These are phyloP conservation scores for Falco punctatus DNA, from an alignment of 2,113 vertebrate genomes.

Conservation along the genomic window DNA sequence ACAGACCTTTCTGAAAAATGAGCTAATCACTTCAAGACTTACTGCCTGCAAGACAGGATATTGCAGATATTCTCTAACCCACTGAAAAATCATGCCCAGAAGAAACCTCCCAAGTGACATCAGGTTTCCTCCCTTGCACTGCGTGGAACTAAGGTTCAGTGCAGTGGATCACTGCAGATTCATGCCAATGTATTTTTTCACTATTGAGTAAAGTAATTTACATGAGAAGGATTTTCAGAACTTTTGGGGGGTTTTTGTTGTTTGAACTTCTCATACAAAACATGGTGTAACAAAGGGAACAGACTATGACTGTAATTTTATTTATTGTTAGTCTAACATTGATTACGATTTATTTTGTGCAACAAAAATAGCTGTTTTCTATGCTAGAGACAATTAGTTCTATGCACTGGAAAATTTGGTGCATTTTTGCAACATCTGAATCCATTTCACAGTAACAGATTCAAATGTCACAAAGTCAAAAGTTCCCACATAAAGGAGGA, in stretches of 20 bases:
- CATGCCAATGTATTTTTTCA: background rate
- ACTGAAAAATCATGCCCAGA: background rate
- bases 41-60: background rate
- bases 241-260: background rate
- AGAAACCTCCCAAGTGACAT: background rate
- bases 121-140: background rate
- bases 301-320: background rate
- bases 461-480: slow-evolving; percentile 6
- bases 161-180: background rate
- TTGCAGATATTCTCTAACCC: background rate
- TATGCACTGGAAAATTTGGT: background rate
- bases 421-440: slow-evolving; percentile 31
- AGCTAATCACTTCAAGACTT: background rate
- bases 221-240: background rate
- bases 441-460: background rate
- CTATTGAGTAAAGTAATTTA: background rate
- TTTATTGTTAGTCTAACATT: background rate
- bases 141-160: background rate
- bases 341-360: slow-evolving; percentile 7
- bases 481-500: background rate
- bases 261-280: background rate
- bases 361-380: slow-evolving; percentile 27
- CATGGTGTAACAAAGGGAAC: background rate
- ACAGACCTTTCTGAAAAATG: background rate
- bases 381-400: background rate